Base-by-base conservation (phyloP, 2,888 invertebrate genomes). In the Ennomos erosarius region DNA sequence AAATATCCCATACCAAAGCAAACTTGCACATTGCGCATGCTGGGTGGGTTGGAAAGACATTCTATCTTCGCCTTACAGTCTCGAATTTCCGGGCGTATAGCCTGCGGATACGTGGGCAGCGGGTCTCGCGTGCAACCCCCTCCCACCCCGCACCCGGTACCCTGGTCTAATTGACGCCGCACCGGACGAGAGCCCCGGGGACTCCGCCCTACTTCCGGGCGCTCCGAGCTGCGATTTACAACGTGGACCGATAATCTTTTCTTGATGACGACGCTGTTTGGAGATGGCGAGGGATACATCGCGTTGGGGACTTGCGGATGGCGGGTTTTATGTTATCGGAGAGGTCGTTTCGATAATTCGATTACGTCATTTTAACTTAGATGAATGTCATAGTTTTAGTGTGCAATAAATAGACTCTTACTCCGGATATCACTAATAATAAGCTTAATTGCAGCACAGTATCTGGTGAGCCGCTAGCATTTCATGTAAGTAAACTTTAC, bases 171-270 rank as follows among this genome's bases (percentile, higher is more conserved):
- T 90, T 90, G 90, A 88, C 91, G 92, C 84, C 81, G 79, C 78
- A 81, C 88, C 86, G 84, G 83, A 81, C 87, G 84, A 66, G 84
- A 39, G 85, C 88, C 87, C 86, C 84, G 83, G 88, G 87, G 86
- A 82, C 82, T 76, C 74, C 78, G 71, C 81, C 81, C 83, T 83
- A 82, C 84, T 84, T 87, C 87, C 88, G 85, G 82, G 62, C 78
- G 76, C 74, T 79, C 76, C 81, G 71, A 68, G 68, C 74, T 74
- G 76, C 81, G 85, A 87, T 87, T 89, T 87, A 90, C 91, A 87
- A 86, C 91, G 84, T 81, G 81, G 34, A 67, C 85, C 83, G 88
- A 89, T 90, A 90, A 90, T 90, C 89, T 90, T 88, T 89, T 88
- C 88, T 87, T 87, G 88, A 89, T 88, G 88, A 87, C 87, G 40